Conservation (phyloP, 2,797 vertebrate genomes). For the Harpagifer antarcticus region DNA sequence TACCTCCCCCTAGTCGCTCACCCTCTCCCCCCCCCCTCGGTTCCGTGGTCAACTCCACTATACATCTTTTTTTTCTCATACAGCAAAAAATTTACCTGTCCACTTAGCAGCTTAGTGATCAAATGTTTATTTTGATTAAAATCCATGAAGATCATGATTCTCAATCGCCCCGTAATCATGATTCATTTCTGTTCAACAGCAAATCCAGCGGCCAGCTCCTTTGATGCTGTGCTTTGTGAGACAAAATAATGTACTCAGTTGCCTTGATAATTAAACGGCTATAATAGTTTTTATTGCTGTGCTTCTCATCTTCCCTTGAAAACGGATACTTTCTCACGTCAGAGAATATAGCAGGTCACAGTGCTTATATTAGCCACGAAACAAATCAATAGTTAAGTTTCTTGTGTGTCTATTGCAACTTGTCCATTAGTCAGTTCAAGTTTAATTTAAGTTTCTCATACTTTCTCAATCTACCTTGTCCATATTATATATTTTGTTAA, state of each 20-base stretch:
- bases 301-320: not conserved
- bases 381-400: not conserved
- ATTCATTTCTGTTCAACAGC: not conserved
- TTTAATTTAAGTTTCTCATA: too few species aligned
- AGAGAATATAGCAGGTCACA: not conserved
- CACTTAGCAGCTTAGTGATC: not conserved
- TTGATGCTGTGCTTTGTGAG: not conserved
- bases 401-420: not conserved
- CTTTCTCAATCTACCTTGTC: not conserved
- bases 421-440: not conserved
- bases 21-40: not conserved
- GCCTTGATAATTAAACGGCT: not conserved
- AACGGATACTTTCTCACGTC: not conserved
- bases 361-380: not conserved
- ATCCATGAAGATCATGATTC: not conserved
- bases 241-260: not conserved
- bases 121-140: not conserved
- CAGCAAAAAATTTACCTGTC: not conserved
- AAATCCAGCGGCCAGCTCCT: not conserved
- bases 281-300: not conserved
- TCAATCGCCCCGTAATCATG: not conserved
- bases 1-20: not conserved
- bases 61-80: too few species aligned
- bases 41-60: not conserved
- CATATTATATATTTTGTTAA: not conserved